Evolutionary conservation across 1,140 invertebrate genomes (phyloP), one percentile per base, ranked within the genome.

Genomic region (Nasonia longicornis): DNA sequence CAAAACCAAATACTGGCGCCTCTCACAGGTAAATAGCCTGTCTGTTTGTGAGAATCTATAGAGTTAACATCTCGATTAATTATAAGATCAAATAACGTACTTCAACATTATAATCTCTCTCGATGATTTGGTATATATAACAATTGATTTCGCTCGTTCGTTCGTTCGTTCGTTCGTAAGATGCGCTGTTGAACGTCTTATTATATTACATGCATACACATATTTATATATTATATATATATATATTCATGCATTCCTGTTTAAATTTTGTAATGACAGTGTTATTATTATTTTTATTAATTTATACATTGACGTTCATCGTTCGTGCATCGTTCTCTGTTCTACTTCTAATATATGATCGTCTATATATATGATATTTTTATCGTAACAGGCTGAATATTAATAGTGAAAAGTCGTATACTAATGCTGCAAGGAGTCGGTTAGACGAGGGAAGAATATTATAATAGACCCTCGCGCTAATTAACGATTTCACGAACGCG

Each of bases 101-200:
- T 82, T 72, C 74, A 42, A 45, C 67, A 67, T 78, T 69, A 35
- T 35, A 75, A 52, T 79, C 63, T 82, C 48, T 81, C 80, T 78
- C 75, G 69, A 22, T 82, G 76, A 63, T 78, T 82, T 38, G 42
- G 67, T 78, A 71, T 70, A 73, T 66, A 66, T 58, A 76, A 26
- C 35, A 29, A 82, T 79, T 72, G n/a, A 78, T 79, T 82, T 82
- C 75, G 70, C 67, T 77, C 74, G 69, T 14, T 82, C 22, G 22
- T 22, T 22, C 76, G 71, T 81, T 80, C 74, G 48, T 71, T 77
- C 69, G 69, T 79, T 83, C 78, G 72, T 80, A 74, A 80, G 78
- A 83, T 83, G 74, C 78, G 82, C 64, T 80, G 72, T 79, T 82
- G 81, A 82, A 79, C 81, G 52, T 83, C 67, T 82, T 82, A 79